Conservation (phyloP, 2,797 vertebrate species). For the Karalla daura region DNA sequence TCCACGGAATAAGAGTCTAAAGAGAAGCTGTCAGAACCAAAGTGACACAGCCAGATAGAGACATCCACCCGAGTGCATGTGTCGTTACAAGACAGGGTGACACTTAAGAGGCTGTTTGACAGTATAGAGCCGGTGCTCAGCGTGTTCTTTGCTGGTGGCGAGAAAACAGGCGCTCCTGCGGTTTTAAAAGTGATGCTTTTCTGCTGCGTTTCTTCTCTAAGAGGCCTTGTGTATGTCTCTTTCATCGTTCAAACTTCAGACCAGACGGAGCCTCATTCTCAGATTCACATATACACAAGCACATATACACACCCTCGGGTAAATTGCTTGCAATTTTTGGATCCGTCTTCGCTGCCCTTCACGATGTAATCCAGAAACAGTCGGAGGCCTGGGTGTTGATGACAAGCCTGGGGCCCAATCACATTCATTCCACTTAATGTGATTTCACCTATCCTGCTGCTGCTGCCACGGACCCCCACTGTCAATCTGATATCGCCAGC, state of each 20-base stretch:
- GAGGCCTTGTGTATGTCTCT: conserved; percentile 11
- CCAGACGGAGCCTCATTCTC: conserved; percentile 15
- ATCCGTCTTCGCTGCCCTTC: conserved; percentile 67
- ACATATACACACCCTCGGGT: conserved; percentile 29
- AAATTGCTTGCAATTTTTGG: conserved; percentile 73
- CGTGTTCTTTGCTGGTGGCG: conserved; percentile 45
- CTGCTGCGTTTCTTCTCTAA: conserved; percentile 27
- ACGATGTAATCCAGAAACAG: conserved; percentile 76
- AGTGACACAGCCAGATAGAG: conserved; percentile 64
- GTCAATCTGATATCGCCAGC: conserved; percentile 60
- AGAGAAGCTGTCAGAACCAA: conserved; percentile 69
- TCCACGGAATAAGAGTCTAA: conserved; percentile 62
- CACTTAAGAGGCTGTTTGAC: conserved; percentile 61
- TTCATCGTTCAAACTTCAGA: conserved; percentile 33
- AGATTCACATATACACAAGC: conserved; percentile 29
- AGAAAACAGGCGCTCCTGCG: conserved; percentile 20
- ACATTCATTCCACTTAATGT: conserved; percentile 80
- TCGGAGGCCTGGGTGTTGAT: conserved; percentile 62
- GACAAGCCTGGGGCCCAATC: conserved; percentile 66
- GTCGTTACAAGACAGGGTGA: conserved; percentile 59
- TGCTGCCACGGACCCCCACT: conserved; percentile 59
- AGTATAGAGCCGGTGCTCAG: conserved; percentile 37
- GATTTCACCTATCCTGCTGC: conserved; percentile 69
- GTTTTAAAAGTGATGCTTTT: conserved; percentile 41
- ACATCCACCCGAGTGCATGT: conserved; percentile 53